phyloP scores from a whole-genome alignment of 1,140 invertebrate species.

The Drosophila ananassae region DNA sequence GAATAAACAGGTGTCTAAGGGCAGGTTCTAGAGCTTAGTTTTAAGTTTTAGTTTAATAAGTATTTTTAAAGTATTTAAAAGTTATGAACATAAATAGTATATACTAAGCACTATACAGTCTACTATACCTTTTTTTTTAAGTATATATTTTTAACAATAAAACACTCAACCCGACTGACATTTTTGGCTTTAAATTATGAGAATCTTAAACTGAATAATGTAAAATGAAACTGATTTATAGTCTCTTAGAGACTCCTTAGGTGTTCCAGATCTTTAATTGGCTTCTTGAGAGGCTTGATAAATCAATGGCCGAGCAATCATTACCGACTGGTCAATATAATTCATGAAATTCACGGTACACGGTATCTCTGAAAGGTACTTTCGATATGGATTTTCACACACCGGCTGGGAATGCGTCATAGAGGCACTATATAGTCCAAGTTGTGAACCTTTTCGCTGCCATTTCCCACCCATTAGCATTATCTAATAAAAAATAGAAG shows the following conservation, averaged over 20 bases:
- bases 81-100: no score
- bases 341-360: conserved; percentile 12
- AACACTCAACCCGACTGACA: no score
- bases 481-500: conserved; percentile 13
- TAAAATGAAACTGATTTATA: no score
- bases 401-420: conserved; percentile 10
- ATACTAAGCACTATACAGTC: no score
- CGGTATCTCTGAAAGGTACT: conserved; percentile 14
- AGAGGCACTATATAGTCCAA: neutral
- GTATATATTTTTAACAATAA: no score
- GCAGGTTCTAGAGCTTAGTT: no score
- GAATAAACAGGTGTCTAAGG: neutral
- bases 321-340: conserved; percentile 7
- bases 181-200: no score
- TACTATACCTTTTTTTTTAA: no score
- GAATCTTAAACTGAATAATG: neutral
- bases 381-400: conserved; percentile 26
- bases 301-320: neutral
- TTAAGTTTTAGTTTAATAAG: no score
- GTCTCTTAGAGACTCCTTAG: neutral
- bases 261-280: neutral
- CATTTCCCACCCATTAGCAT: conserved; percentile 23
- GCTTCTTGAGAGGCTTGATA: neutral
- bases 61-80: no score
- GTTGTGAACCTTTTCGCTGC: neutral